A percentile compares a stretch with the other conserved stretches of the same genome.
These are phyloP conservation scores for Lobophora halterata DNA, from an alignment of 2,888 invertebrate genomes.

Conservation along the genomic window DNA sequence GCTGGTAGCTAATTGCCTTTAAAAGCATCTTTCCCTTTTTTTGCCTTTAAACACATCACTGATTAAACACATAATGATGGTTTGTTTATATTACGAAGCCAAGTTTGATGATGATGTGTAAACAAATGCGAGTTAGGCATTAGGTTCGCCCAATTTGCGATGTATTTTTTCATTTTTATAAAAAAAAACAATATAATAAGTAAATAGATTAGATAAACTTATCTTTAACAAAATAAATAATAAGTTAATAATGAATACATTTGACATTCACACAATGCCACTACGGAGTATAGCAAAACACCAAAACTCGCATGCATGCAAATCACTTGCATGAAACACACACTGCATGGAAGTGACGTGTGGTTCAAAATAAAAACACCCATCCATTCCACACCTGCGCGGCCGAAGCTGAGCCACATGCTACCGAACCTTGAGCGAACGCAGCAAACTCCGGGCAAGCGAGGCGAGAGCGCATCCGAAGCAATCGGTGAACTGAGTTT, in stretches of 20 bases:
- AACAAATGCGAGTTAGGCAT: no score
- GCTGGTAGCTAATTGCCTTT: neutral
- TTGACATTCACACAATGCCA: neutral
- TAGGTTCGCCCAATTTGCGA: no score
- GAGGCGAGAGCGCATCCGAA: conserved; percentile 68
- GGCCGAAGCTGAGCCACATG: conserved; percentile 26
- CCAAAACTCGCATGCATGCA: conserved; percentile 15
- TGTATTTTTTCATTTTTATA: no score
- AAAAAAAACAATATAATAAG: no score
- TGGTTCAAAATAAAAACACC: conserved; percentile 59
- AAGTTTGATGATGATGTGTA: no score
- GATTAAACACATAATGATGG: no score
- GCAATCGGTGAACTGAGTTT: conserved; percentile 37
- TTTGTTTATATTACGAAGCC: no score
- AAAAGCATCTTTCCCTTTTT: neutral
- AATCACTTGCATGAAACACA: conserved; percentile 18
- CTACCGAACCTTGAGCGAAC: conserved; percentile 43
- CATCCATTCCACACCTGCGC: conserved; percentile 47
- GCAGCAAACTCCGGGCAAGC: conserved; percentile 54
- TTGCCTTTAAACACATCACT: no score
- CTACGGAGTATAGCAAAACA: conserved; percentile 12
- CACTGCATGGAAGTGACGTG: conserved; percentile 22
- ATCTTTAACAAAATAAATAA: no score
- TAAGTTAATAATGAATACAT: no score
- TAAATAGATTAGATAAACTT: no score